These are phyloP conservation scores for Cyprinodon brontotheroides DNA, from an alignment of 2,113 vertebrate species.

Conservation along the genomic window DNA sequence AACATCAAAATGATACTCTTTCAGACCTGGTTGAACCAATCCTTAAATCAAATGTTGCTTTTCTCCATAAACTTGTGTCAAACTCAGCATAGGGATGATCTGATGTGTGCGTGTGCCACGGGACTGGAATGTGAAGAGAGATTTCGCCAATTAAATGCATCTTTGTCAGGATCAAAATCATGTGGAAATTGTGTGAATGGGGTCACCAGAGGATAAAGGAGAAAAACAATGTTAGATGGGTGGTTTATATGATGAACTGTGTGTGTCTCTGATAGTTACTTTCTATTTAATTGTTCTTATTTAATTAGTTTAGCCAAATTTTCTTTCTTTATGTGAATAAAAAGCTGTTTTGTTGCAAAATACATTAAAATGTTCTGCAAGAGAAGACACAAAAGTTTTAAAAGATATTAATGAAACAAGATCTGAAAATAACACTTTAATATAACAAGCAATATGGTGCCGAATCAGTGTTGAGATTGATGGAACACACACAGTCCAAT, in stretches of 20 bases:
- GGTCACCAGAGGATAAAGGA: slow-evolving; percentile 66
- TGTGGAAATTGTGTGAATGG: slow-evolving; percentile 63
- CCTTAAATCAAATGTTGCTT: slow-evolving; percentile 40
- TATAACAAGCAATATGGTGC: too few relatives aligned
- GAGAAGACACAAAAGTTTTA: background rate
- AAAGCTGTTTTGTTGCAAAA: background rate
- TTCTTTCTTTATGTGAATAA: too few relatives aligned
- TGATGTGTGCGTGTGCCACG: slow-evolving; percentile 11
- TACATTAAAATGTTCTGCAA: background rate
- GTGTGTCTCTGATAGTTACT: slow-evolving; percentile 1
- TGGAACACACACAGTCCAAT: too few relatives aligned
- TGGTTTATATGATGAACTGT: slow-evolving; percentile 28
- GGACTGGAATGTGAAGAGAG: slow-evolving; percentile 55
- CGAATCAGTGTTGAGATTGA: too few relatives aligned
- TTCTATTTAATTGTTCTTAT: background rate
- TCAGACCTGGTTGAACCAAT: slow-evolving; percentile 51
- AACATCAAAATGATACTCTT: slow-evolving; percentile 30
- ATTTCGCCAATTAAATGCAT: slow-evolving; percentile 71
- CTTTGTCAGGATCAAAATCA: slow-evolving; percentile 64
- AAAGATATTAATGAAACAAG: too few relatives aligned
- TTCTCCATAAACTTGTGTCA: slow-evolving; percentile 44
- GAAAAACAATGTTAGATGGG: slow-evolving; percentile 37
- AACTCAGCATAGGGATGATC: slow-evolving; percentile 29
- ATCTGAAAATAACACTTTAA: too few relatives aligned
- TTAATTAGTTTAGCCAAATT: background rate